Conservation (phyloP, 1,140 invertebrate species). For the Caligus rogercresseyi region DNA sequence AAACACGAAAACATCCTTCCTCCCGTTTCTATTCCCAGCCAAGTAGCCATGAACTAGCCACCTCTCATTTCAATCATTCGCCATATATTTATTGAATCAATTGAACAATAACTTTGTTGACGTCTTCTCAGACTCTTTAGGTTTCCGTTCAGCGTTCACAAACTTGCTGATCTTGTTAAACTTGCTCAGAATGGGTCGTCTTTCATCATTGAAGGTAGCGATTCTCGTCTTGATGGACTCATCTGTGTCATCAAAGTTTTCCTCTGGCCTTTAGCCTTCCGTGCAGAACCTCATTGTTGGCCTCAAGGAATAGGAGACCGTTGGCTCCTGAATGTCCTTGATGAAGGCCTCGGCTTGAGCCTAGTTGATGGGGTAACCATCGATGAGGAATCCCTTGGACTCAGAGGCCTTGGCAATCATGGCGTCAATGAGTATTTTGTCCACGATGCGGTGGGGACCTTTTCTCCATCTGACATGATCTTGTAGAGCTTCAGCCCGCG, state of each 20-base stretch:
- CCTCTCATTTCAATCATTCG: too few relatives aligned
- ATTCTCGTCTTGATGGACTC: constrained; percentile 37
- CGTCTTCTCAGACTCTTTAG: constrained; percentile 5
- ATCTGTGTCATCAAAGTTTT: constrained; percentile 37
- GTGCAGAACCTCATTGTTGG: constrained; percentile 33
- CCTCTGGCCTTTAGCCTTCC: constrained; percentile 33
- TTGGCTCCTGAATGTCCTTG: constrained; percentile 20
- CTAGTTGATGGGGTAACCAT: constrained; percentile 33
- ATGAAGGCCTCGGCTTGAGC: constrained; percentile 32
- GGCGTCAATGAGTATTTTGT: constrained; percentile 22
- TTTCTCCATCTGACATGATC: constrained; percentile 28
- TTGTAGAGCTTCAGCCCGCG: constrained; percentile 25
- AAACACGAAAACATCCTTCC: too few relatives aligned
- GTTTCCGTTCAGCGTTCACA: constrained; percentile 10
- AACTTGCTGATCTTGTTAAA: constrained; percentile 28
- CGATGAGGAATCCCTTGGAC: constrained; percentile 30
- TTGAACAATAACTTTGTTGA: constrained; percentile 8
- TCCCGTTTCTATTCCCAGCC: too few relatives aligned
- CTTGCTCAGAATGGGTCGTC: constrained; percentile 34
- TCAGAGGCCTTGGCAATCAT: constrained; percentile 8
- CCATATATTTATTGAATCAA: not conserved
- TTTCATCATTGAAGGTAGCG: constrained; percentile 34
- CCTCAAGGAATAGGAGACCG: constrained; percentile 35
- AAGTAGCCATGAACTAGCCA: too few relatives aligned
- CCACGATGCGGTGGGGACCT: constrained; percentile 26